These are phyloP conservation scores for Heliconius sara DNA, from an alignment of 2,888 invertebrate species.

Conservation along the genomic window DNA sequence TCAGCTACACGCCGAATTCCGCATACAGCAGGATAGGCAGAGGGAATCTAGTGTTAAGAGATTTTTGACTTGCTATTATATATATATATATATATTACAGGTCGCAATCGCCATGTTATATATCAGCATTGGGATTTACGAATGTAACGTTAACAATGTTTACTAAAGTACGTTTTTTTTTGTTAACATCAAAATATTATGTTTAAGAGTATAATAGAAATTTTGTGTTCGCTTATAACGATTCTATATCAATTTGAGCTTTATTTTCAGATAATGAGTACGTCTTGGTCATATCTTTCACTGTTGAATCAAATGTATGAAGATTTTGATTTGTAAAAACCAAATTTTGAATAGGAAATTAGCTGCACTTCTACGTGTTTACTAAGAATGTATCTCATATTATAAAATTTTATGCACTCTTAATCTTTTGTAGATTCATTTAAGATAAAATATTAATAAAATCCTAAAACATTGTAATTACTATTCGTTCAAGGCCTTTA, in stretches of 20 bases:
- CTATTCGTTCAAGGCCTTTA: background rate
- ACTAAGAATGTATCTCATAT: background rate
- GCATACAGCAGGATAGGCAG: too few relatives aligned
- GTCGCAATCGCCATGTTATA: slow-evolving; percentile 8
- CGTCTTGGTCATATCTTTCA: slow-evolving; percentile 54
- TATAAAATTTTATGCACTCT: background rate
- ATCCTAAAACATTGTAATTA: background rate
- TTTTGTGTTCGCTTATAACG: background rate
- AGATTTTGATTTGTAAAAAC: slow-evolving; percentile 38
- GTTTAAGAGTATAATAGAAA: background rate
- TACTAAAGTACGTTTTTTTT: slow-evolving; percentile 1
- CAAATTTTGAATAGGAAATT: background rate
- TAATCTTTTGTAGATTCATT: background rate
- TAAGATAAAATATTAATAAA: background rate
- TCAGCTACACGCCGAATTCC: too few relatives aligned
- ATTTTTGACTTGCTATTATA: background rate
- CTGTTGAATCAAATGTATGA: slow-evolving; percentile 52
- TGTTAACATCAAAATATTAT: background rate
- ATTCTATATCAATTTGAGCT: background rate
- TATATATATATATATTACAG: too few relatives aligned
- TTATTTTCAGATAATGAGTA: slow-evolving; percentile 42
- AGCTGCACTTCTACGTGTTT: background rate
- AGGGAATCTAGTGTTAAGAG: too few relatives aligned
- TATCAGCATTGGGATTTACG: slow-evolving; percentile 12
- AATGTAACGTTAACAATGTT: slow-evolving; percentile 15